Base-by-base conservation (phyloP, 2,113 vertebrate genomes). In the Melanerpes formicivorus region DNA sequence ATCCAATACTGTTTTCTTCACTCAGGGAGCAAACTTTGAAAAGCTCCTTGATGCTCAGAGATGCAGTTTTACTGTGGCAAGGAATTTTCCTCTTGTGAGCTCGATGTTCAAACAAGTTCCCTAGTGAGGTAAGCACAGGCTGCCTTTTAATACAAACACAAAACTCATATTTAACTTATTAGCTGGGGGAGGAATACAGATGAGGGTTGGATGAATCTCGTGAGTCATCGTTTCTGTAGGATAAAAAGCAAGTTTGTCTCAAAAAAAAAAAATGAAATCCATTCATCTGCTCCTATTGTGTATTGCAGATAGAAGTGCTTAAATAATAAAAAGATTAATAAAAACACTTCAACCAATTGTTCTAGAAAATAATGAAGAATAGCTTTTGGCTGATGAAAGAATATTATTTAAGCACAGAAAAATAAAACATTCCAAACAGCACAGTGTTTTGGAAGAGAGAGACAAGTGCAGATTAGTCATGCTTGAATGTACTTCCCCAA, bases 111-210 rank as follows among this genome's bases (percentile, higher is more conserved):
- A 91, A 93, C 89, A 91, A 93, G 75, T 84, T 93, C 84, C 75
- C 32, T 64, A 76, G 80, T 90, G 71, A 97, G 60, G 92, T 82
- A 95, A 52, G 54, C 90, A 89, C 22, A 56, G 78, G 30, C 90
- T 79, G 81, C 81, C 83, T 94, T 96, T 90, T 90, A 95, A 93
- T 88, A 87, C 83, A 94, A 80, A 88, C 75, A 91, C 80, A 84
- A 94, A 97, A 81, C 72, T 96, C 94, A 92, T 93, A 95, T 96
- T 96, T 96, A 97, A 97, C 93, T 97, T 94, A 97, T 82, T 94
- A 96, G 79, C 50, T 93, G 95, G 88, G 75, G 96, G 95, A 97
- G 95, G 96, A 97, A 96, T 96, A 97, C 14, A 96, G 94, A 97
- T 97, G 92, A 96, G 80, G 48, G 48, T 79, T 91, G 70, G 74